A percentile compares a stretch with the other conserved stretches of the same genome.
Evolutionary conservation across 35 echinoderm and acorn worm species (phyloP).

Genomic region (Hemicentrotus pulcherrimus): DNA sequence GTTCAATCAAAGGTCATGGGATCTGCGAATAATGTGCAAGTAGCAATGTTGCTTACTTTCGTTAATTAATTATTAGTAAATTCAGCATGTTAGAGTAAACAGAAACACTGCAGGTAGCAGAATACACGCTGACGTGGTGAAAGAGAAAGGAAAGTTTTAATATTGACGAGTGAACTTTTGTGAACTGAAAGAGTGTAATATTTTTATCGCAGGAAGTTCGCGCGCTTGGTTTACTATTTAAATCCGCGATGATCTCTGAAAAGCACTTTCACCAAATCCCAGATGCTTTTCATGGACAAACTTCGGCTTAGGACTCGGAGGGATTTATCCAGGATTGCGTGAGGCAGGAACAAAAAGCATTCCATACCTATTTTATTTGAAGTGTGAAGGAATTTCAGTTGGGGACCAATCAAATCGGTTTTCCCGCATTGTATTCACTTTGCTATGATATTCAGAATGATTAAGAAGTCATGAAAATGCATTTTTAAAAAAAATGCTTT

Average conservation of each 20-base stretch:
- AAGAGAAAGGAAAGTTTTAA: background rate
- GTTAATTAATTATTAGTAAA: too few relatives aligned
- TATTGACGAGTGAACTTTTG: background rate
- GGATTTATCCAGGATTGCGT: background rate
- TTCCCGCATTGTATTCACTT: background rate
- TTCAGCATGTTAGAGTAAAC: too few relatives aligned
- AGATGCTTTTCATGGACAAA: background rate
- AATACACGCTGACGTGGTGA: too few relatives aligned
- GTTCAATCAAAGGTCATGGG: background rate
- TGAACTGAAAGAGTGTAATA: background rate
- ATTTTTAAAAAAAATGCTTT: too few relatives aligned
- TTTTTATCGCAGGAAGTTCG: conserved; percentile 8
- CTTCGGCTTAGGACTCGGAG: background rate
- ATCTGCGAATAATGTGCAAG: background rate
- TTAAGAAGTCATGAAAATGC: too few relatives aligned
- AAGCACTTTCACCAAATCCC: conserved; percentile 16
- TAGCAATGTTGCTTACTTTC: background rate
- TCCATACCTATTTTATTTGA: background rate
- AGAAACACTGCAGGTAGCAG: too few relatives aligned
- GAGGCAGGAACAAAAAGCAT: background rate
- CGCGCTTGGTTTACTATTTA: background rate
- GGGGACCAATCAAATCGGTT: background rate
- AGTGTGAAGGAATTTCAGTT: background rate
- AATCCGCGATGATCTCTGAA: background rate
- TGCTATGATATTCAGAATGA: too few relatives aligned